These are phyloP conservation scores for Empis stercorea DNA, from an alignment of 2,888 invertebrate genomes.

Conservation along the genomic window DNA sequence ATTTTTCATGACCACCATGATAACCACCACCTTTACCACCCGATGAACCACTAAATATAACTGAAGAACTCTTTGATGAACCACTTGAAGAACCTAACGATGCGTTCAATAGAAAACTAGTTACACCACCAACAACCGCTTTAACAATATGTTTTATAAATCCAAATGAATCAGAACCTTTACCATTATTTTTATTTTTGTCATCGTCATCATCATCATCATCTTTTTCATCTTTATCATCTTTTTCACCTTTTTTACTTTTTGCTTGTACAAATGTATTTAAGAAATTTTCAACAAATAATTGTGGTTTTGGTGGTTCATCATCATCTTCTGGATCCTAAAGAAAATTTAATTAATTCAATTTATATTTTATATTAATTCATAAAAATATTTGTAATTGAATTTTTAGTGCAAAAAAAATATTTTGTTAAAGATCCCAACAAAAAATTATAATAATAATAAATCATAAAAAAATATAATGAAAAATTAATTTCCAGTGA, in stretches of 20 bases:
- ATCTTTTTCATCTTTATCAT: background rate
- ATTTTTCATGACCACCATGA: background rate
- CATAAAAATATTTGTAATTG: too few species aligned
- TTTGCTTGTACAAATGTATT: conserved; percentile 27
- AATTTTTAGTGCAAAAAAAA: too few species aligned
- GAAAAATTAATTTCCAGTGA: too few species aligned
- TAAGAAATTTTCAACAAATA: conserved; percentile 27
- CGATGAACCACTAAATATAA: conserved; percentile 19
- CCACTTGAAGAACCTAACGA: conserved; percentile 31
- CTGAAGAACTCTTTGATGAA: conserved; percentile 27
- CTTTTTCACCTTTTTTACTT: conserved; percentile 5
- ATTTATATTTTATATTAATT: too few species aligned
- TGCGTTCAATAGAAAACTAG: conserved; percentile 29
- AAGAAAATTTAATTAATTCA: conserved; percentile 6
- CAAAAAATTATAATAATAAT: too few species aligned
- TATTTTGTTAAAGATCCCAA: too few species aligned
- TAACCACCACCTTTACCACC: background rate
- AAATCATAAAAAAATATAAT: too few species aligned
- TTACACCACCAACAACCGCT: conserved; percentile 27
- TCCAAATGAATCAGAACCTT: conserved; percentile 26
- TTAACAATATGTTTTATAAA: conserved; percentile 31
- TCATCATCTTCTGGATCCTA: conserved; percentile 36
- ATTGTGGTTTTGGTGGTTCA: conserved; percentile 25
- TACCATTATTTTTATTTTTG: conserved; percentile 4
- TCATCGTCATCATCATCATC: conserved; percentile 12